These are phyloP conservation scores for Danaus melanippus DNA, from an alignment of 1,140 invertebrate genomes.

Conservation along the genomic window DNA sequence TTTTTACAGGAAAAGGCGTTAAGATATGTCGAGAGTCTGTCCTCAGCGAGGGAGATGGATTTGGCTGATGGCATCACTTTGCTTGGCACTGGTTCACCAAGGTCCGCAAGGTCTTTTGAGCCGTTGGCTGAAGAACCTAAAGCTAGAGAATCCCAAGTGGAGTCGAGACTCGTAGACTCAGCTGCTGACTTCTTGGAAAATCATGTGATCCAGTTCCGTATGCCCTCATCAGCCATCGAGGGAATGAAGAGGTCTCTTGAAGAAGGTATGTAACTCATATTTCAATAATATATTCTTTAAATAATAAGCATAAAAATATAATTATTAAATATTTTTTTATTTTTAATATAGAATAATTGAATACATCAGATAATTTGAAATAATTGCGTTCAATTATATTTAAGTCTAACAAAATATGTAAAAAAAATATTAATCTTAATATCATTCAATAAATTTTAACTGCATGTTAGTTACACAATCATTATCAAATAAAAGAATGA, in stretches of 20 bases:
- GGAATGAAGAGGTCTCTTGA: conserved; percentile 79
- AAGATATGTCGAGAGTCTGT: conserved; percentile 53
- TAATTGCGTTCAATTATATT: too few relatives aligned
- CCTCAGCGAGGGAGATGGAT: conserved; percentile 61
- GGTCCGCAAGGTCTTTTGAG: conserved; percentile 68
- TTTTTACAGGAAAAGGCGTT: conserved; percentile 66
- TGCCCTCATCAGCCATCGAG: conserved; percentile 78
- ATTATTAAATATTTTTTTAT: too few relatives aligned
- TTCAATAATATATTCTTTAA: too few relatives aligned
- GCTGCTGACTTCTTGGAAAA: conserved; percentile 82
- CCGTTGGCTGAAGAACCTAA: conserved; percentile 78
- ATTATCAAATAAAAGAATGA: conserved; percentile 14
- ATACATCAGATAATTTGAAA: too few relatives aligned
- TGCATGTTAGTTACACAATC: too few relatives aligned
- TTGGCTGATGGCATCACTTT: conserved; percentile 80
- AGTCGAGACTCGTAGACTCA: conserved; percentile 81
- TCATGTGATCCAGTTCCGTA: conserved; percentile 83
- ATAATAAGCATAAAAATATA: too few relatives aligned
- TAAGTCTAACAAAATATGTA: too few relatives aligned
- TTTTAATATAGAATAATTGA: too few relatives aligned
- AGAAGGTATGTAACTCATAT: conserved; percentile 67
- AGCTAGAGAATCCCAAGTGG: conserved; percentile 82
- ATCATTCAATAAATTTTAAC: too few relatives aligned
- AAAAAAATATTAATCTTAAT: too few relatives aligned
- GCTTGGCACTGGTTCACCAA: conserved; percentile 75